Evolutionary conservation across 2,113 vertebrate species (phyloP).

Genomic region (Corvus hawaiiensis): DNA sequence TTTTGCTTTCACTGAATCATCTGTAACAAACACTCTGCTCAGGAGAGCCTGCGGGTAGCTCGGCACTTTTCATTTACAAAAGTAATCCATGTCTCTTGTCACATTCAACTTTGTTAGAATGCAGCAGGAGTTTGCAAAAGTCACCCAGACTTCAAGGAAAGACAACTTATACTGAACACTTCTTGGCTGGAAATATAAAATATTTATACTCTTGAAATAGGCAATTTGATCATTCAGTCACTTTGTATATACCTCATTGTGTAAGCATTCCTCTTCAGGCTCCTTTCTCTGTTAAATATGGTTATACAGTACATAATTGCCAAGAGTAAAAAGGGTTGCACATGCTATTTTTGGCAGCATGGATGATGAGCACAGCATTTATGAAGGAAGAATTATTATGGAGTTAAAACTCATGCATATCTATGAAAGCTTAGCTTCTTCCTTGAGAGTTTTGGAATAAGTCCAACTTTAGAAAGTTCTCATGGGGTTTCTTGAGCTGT

Average conservation of each 20-base stretch:
- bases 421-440: background rate
- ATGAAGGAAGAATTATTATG: background rate
- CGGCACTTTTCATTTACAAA: background rate
- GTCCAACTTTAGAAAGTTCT: background rate
- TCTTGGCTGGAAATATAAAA: background rate
- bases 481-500: background rate
- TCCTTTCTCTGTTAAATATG: background rate
- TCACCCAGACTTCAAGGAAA: background rate
- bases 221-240: background rate
- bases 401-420: background rate
- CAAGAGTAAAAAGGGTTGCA: background rate
- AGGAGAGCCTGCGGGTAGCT: background rate
- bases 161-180: background rate
- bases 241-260: background rate
- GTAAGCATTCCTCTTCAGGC: background rate
- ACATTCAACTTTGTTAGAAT: background rate
- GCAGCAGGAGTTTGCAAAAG: background rate
- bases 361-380: background rate
- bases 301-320: background rate
- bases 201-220: background rate
- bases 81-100: background rate
- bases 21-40: background rate
- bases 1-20: slow-evolving; percentile 5
- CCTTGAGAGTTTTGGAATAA: background rate
- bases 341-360: background rate